These are phyloP conservation scores for Bombus polaris DNA, from an alignment of 1,140 invertebrate genomes.

Conservation along the genomic window DNA sequence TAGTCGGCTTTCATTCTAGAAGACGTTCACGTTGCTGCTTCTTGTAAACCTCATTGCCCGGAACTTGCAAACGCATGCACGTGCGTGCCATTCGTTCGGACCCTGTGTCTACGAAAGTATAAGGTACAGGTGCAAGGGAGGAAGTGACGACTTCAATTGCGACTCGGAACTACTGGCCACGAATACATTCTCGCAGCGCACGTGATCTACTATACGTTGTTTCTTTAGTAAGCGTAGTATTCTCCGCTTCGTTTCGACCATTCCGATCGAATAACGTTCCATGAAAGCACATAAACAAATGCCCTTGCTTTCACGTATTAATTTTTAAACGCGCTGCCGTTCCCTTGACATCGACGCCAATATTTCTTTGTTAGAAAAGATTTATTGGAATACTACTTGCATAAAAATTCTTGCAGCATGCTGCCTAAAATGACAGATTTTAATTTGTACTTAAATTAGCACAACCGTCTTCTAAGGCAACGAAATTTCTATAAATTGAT, in stretches of 20 bases:
- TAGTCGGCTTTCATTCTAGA: slow-evolving; percentile 51
- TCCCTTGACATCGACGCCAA: too few relatives aligned
- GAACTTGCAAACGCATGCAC: slow-evolving; percentile 65
- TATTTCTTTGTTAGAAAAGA: neutral
- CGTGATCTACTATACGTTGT: slow-evolving; percentile 49
- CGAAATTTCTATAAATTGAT: neutral
- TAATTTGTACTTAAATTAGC: neutral
- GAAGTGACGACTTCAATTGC: slow-evolving; percentile 63
- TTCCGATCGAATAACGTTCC: slow-evolving; percentile 10
- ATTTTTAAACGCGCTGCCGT: neutral
- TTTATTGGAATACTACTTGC: neutral
- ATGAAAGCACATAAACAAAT: slow-evolving; percentile 11
- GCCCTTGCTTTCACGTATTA: neutral
- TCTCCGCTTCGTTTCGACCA: neutral
- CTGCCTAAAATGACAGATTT: neutral
- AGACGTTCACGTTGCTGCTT: slow-evolving; percentile 63
- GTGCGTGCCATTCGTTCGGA: slow-evolving; percentile 67
- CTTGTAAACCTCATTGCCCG: slow-evolving; percentile 53
- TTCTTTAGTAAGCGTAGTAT: neutral
- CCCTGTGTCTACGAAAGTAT: slow-evolving; percentile 52
- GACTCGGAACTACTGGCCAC: slow-evolving; percentile 35
- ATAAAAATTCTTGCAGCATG: too few relatives aligned
- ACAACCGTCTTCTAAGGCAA: too few relatives aligned
- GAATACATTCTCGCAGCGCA: slow-evolving; percentile 47
- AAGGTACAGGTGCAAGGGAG: slow-evolving; percentile 55